Conservation (phyloP, 92 coral and sea anemone genomes). For the Paramuricea clavata region DNA sequence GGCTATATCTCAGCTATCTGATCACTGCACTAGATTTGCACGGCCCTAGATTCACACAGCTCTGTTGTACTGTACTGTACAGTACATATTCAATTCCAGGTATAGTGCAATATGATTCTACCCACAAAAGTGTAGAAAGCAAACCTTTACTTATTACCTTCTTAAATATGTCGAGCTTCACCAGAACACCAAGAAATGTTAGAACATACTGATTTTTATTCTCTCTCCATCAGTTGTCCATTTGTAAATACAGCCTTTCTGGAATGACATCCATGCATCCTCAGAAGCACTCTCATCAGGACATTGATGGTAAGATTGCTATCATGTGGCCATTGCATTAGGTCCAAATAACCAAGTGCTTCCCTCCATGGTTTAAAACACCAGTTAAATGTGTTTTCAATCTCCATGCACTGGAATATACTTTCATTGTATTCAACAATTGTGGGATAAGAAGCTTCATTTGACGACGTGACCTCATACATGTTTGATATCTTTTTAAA, state of each 20-base stretch:
- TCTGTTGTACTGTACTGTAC: no score
- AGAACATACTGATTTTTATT: slow-evolving; percentile 73
- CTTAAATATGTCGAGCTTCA: neutral
- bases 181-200: slow-evolving; percentile 28
- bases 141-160: neutral
- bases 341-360: slow-evolving; percentile 59
- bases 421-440: no score
- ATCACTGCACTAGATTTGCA: no score
- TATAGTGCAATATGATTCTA: no score
- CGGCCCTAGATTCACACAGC: no score
- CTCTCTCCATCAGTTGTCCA: slow-evolving; percentile 81
- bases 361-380: slow-evolving; percentile 68
- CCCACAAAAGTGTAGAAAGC: no score
- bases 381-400: slow-evolving; percentile 75
- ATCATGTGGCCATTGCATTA: neutral
- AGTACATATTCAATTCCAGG: no score
- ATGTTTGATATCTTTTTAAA: no score
- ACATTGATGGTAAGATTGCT: slow-evolving; percentile 66
- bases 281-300: slow-evolving; percentile 50
- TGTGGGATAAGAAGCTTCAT: no score
- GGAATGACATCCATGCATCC: slow-evolving; percentile 74
- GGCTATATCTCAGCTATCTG: no score
- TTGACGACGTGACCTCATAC: no score
- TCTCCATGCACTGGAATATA: slow-evolving; percentile 11
- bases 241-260: slow-evolving; percentile 61